Base-by-base conservation (phyloP, 1,140 invertebrate genomes). In the Drosophila bifasciata region DNA sequence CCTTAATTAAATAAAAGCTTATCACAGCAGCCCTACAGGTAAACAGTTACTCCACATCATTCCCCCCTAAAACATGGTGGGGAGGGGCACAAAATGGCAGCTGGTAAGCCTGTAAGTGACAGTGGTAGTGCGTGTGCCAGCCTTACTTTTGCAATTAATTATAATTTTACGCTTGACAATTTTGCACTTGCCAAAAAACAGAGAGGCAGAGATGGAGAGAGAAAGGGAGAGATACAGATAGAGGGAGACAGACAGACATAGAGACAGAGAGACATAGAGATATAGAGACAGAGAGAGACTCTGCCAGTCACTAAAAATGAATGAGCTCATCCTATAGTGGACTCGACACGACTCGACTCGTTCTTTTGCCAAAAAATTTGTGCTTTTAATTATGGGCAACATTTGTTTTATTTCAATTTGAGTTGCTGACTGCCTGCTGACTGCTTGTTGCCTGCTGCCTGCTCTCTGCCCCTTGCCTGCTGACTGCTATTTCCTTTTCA, bases 81-180 rank as follows among this genome's bases (percentile, higher is more conserved):
- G n/a, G n/a, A n/a, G n/a, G n/a, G n/a, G n/a, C n/a, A n/a, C 25
- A 25, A 25, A 21, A 21, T 3, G 19, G 19, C 3, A 3, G 3
- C 19, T 21, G 19, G 19, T 4, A 21, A 21, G 19, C n/a, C n/a
- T 21, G 19, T 2, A 2, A 21, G 19, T 21, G 19, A 3, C 19
- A 21, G 19, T 21, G 19, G 19, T 3, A 21, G 3, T 21, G 19
- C 19, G 2, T 21, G 19, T 21, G 19, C 25, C 28, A 9, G 28
- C 28, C 28, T 63, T 77, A 63, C 49, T 63, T 58, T 61, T 68
- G 56, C 78, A 81, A 80, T 81, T 86, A 88, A 86, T 86, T 86
- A 88, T 86, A 86, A 86, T 86, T 86, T 86, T 75, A 88, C 66
- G 70, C 78, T 71, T 81, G 70, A 78, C 78, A 77, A 88, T 51